phyloP scores from a whole-genome alignment of 2,888 invertebrate genomes.

The Drosophila leonis region DNA sequence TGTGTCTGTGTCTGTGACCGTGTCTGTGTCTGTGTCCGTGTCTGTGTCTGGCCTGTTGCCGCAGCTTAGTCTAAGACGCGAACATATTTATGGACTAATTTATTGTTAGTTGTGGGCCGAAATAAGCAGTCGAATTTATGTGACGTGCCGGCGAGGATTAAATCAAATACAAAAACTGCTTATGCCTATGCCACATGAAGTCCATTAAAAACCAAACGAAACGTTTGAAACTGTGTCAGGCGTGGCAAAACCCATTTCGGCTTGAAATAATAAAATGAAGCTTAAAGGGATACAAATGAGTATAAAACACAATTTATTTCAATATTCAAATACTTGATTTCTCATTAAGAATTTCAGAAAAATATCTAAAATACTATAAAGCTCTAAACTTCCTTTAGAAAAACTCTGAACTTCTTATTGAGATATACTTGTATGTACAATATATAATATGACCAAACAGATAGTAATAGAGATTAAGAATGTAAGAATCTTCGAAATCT shows the following conservation, averaged over 20 bases:
- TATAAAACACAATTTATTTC: background rate
- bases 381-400: no score
- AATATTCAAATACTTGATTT: background rate
- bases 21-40: no score
- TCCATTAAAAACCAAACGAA: constrained; percentile 27
- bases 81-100: constrained; percentile 56
- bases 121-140: constrained; percentile 62
- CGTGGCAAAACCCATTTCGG: constrained; percentile 24
- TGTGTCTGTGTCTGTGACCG: no score
- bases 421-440: no score
- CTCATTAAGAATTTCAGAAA: background rate
- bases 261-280: background rate
- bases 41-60: constrained; percentile 12
- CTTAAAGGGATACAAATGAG: background rate
- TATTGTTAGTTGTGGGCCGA: constrained; percentile 46
- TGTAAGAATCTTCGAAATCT: no score
- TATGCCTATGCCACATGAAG: constrained; percentile 14
- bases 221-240: constrained; percentile 15
- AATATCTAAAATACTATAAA: background rate
- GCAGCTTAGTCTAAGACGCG: constrained; percentile 30
- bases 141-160: constrained; percentile 59
- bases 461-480: no score
- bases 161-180: constrained; percentile 43
- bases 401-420: no score
- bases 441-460: no score